Conservation (phyloP, 2,888 invertebrate genomes). For the Tiliacea aurago region DNA sequence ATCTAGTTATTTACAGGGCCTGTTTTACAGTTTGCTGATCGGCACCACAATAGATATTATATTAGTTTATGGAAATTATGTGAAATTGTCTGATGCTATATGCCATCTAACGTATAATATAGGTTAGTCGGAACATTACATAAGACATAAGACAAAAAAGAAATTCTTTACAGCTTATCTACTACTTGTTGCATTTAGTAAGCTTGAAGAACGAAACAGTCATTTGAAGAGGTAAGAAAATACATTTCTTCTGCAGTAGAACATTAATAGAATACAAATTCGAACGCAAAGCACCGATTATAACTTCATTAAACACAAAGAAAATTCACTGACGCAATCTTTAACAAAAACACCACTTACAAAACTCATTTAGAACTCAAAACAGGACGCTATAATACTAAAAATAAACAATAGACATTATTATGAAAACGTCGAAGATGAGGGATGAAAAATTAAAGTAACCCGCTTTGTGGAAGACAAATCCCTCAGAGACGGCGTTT, state of each 20-base stretch:
- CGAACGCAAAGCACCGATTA: background rate
- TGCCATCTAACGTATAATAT: no score
- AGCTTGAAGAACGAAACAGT: background rate
- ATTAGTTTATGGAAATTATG: background rate
- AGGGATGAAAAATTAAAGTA: slow-evolving; percentile 72
- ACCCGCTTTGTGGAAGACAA: slow-evolving; percentile 70
- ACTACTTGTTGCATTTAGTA: background rate
- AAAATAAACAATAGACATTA: slow-evolving; percentile 52
- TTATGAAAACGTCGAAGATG: slow-evolving; percentile 62
- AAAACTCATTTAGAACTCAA: slow-evolving; percentile 26
- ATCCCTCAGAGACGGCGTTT: slow-evolving; percentile 73
- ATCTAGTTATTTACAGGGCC: no score
- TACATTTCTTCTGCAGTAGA: background rate
- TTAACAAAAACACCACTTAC: slow-evolving; percentile 14
- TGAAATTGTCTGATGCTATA: no score
- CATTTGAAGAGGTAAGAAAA: background rate
- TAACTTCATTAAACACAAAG: background rate
- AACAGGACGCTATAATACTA: slow-evolving; percentile 33
- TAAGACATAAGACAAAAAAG: background rate
- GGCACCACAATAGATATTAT: background rate
- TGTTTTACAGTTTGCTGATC: background rate
- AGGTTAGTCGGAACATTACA: background rate
- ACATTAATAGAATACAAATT: background rate
- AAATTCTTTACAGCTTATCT: background rate
- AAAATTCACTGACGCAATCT: background rate